Percentiles rank a stretch among this genome's conserved stretches.
These are phyloP conservation scores for Eunapius fragilis DNA, from an alignment of 37 sponge, comb jelly and placozoan species.

Conservation along the genomic window DNA sequence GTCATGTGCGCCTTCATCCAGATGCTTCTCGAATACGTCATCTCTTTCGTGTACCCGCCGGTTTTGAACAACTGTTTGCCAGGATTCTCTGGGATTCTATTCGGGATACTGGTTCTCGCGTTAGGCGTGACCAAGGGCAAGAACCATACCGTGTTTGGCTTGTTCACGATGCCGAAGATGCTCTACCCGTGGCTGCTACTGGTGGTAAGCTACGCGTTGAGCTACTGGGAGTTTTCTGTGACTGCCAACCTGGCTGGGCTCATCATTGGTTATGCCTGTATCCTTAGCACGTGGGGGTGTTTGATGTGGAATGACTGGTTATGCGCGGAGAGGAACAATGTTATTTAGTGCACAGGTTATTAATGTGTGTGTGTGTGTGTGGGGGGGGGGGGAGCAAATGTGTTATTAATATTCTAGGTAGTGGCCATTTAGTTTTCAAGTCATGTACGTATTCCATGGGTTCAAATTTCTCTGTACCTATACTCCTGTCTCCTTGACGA, in stretches of 20 bases:
- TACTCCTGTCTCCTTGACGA: background rate
- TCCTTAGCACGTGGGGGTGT: background rate
- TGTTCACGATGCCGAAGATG: constrained; percentile 1
- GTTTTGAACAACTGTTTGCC: constrained; percentile 14
- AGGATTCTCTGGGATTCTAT: constrained; percentile 37
- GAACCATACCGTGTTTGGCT: constrained; percentile 5
- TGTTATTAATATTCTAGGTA: too few relatives aligned
- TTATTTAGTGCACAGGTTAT: background rate
- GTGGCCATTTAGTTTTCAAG: too few relatives aligned
- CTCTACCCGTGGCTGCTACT: constrained; percentile 28
- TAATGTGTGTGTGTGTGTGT: background rate
- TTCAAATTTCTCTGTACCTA: background rate
- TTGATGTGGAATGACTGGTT: background rate
- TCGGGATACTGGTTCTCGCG: constrained; percentile 26
- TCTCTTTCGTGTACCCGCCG: constrained; percentile 17
- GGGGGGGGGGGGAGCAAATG: too few relatives aligned
- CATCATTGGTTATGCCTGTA: constrained; percentile 35
- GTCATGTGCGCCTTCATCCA: constrained; percentile 28
- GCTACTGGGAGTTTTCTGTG: constrained; percentile 20
- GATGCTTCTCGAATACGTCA: constrained; percentile 1
- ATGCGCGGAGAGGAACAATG: background rate
- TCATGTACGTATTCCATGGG: too few relatives aligned
- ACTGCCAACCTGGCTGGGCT: constrained; percentile 24
- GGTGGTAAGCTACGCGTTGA: constrained; percentile 9
- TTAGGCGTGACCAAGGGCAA: constrained; percentile 34